phyloP scores from a whole-genome alignment of 2,888 invertebrate species.

The Mimas tiliae region DNA sequence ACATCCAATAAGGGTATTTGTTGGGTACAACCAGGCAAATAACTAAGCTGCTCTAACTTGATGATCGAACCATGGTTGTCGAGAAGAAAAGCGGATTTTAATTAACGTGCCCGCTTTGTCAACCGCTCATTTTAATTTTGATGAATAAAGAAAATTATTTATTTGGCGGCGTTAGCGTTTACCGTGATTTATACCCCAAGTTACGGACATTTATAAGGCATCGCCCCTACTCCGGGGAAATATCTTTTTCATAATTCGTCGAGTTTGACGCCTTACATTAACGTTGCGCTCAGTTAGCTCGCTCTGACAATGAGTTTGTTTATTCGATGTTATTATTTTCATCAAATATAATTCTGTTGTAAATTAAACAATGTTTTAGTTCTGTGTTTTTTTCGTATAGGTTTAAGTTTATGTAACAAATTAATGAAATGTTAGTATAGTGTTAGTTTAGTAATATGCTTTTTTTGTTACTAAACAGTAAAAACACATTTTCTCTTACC shows the following conservation, averaged over 20 bases:
- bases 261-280: slow-evolving; percentile 60
- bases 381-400: neutral
- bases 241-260: slow-evolving; percentile 69
- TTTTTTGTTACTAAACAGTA: too few relatives aligned
- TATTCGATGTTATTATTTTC: slow-evolving; percentile 17
- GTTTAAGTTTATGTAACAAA: too few relatives aligned
- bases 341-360: neutral
- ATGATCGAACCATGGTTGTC: slow-evolving; percentile 64
- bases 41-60: slow-evolving; percentile 56
- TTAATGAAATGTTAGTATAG: too few relatives aligned
- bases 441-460: too few relatives aligned
- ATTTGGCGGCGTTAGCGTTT: slow-evolving; percentile 77
- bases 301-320: slow-evolving; percentile 33
- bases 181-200: slow-evolving; percentile 76
- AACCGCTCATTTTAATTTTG: slow-evolving; percentile 82
- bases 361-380: neutral
- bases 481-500: too few relatives aligned
- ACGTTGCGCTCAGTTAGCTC: slow-evolving; percentile 44
- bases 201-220: slow-evolving; percentile 70
- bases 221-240: slow-evolving; percentile 61
- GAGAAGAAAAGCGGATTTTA: slow-evolving; percentile 71
- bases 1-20: slow-evolving; percentile 55
- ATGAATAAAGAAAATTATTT: slow-evolving; percentile 84
- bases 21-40: slow-evolving; percentile 38
- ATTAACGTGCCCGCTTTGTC: slow-evolving; percentile 79